Evolutionary conservation across 2,113 vertebrate species (phyloP), one percentile per base, ranked within the genome.

Genomic region (Hoplias malabaricus): DNA sequence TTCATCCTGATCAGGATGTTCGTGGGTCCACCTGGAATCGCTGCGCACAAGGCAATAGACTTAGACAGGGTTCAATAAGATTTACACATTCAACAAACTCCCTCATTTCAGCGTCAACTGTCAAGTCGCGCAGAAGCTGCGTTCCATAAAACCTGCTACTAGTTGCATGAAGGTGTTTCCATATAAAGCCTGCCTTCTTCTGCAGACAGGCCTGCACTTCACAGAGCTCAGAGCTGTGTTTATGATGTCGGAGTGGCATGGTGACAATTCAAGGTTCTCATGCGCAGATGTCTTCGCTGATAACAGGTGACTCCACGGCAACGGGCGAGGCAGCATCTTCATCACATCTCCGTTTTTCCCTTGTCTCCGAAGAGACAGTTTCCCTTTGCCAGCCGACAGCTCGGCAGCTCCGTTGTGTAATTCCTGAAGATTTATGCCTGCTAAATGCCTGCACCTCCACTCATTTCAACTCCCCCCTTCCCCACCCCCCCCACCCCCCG

Each of bases 371-470:
- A 59, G 46, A 80, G 27, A 56, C 46, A 43, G 71, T 53, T 31
- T 65, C 43, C 43, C 67, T 80, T 36, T 66, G 62, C 73, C 59
- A 48, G 33, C 73, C 63, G 69, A 66, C 43, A 82, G 69, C 34
- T 71, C 69, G 73, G 0, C 86, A 84, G 84, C 71, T 66, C 54
- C 59, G 72, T 84, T 78, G 82, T 84, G 84, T 84, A 86, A 86
- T 78, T 83, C 70, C 82, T 61, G 79, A 85, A 89, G 86, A 85
- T 83, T 84, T 88, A 88, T 83, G 50, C 29, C 85, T 63, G 70
- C 79, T 85, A 79, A 84, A 86, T 88, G 82, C 84, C 80, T 85
- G 81, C 62, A 71, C 38, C 70, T 70, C 36, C 59, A 31, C 43
- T 77, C n/a, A n/a, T n/a, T n/a, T n/a, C n/a, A n/a, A 42, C 59